Evolutionary conservation across 2,888 invertebrate genomes (phyloP), one percentile per base, ranked within the genome.

Genomic region (Epinotia nisella): DNA sequence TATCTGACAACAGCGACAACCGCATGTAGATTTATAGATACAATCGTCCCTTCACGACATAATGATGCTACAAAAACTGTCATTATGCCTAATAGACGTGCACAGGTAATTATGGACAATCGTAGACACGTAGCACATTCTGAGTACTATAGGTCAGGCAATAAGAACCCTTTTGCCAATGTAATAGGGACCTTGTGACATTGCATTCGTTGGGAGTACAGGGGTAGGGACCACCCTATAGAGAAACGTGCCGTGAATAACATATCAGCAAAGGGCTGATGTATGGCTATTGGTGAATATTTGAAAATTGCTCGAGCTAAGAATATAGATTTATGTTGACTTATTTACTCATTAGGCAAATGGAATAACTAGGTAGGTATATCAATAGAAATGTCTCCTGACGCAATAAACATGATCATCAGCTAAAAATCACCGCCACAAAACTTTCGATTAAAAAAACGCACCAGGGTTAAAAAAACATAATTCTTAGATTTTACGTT

Each of bases 91-190:
- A 51, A 75, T 68, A 60, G 65, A 77, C 78, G 69, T 77, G 82
- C 84, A 87, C 82, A 85, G 83, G 82, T 87, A 88, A 90, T 90
- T 89, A 90, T 83, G 81, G 79, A 76, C 75, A 75, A 78, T 75
- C 75, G 78, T 80, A 77, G 82, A 80, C 81, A 81, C 83, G 81
- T 82, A 83, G 82, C 80, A 84, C 65, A 39, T 55, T 39, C 29
- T 39, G 24, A 21, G 1, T 55, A 15, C 29, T 2, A 19, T 24
- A 29, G 35, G 19, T 41, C 61, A 45, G 19, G 35, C 66, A 66
- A 66, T 41, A 66, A 39, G 41, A 21, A 41, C 13, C 41, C 41
- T 56, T 41, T 11, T 10, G 24, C 5, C 21, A 0, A 5, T 15
- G 55, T 21, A 41, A 24, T 56, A 55, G 4, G 55, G 19, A 11